Percentiles rank a stretch among this genome's conserved stretches.
Evolutionary conservation across 2,888 invertebrate species (phyloP).

Genomic region (Nomada fucata): DNA sequence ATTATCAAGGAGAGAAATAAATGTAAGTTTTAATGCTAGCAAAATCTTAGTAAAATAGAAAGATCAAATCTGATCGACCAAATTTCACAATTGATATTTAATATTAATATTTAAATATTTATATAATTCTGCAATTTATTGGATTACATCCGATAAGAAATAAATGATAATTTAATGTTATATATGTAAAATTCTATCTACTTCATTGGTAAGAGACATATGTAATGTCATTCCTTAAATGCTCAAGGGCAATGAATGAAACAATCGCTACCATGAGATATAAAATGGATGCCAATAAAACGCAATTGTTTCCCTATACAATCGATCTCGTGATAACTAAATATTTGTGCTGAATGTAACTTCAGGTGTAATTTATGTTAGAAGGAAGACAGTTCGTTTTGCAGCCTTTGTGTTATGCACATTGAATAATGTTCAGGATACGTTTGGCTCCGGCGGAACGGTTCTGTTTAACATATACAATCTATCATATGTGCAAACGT

Average conservation of each 20-base stretch:
- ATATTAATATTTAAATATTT: not conserved
- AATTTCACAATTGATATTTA: not conserved
- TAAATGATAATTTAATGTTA: not conserved
- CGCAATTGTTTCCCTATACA: not conserved
- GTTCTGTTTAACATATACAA: conserved; percentile 16
- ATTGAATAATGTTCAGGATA: conserved; percentile 15
- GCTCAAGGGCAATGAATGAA: not conserved
- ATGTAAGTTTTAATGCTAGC: not conserved
- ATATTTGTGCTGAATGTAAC: conserved; percentile 31
- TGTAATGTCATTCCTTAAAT: not conserved
- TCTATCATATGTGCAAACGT: conserved; percentile 23
- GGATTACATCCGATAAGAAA: not conserved
- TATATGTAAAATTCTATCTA: not conserved
- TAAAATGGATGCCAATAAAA: not conserved
- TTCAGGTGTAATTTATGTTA: conserved; percentile 30
- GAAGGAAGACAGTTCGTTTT: conserved; percentile 25
- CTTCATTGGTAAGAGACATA: not conserved
- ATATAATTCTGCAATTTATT: not conserved
- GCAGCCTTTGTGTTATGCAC: not conserved
- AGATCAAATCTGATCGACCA: too few relatives aligned
- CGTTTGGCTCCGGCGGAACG: not conserved
- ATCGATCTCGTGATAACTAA: conserved; percentile 27
- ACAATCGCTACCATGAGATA: not conserved
- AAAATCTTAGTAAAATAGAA: too few relatives aligned
- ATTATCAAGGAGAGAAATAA: not conserved